phyloP scores from a whole-genome alignment of 2,113 vertebrate species.

The Lycaon pictus region DNA sequence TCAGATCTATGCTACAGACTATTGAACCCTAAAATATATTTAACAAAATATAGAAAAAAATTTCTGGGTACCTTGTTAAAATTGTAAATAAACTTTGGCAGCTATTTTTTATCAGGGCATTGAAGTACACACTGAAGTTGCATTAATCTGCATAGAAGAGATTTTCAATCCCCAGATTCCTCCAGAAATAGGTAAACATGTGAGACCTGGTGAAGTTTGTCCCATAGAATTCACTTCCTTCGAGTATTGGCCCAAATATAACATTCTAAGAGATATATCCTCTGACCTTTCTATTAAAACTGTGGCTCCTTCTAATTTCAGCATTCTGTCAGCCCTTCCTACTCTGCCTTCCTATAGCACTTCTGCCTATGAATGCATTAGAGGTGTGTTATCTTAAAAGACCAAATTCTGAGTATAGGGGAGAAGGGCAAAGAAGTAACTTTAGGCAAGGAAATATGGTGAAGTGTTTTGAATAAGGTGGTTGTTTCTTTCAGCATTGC shows the following conservation, averaged over 20 bases:
- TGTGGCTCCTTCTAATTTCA: background rate
- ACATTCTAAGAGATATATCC: background rate
- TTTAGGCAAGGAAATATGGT: background rate
- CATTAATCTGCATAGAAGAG: background rate
- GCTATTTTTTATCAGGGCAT: background rate
- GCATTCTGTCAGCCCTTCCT: background rate
- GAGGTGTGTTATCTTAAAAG: background rate
- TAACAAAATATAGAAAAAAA: background rate
- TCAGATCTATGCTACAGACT: background rate
- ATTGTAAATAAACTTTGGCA: background rate
- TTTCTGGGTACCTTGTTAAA: background rate
- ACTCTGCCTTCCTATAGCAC: too few species aligned
- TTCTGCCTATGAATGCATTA: background rate
- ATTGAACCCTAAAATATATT: background rate
- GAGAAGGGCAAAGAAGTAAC: background rate
- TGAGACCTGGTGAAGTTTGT: background rate
- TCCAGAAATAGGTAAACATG: background rate
- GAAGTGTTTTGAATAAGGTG: background rate
- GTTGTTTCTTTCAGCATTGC: background rate
- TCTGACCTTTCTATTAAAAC: background rate
- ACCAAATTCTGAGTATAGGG: background rate
- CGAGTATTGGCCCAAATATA: background rate
- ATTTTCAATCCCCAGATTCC: background rate
- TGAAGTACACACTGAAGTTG: background rate
- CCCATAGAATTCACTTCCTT: background rate